Evolutionary conservation across 2,888 invertebrate species (phyloP).

Genomic region (Athripsodes cinereus): DNA sequence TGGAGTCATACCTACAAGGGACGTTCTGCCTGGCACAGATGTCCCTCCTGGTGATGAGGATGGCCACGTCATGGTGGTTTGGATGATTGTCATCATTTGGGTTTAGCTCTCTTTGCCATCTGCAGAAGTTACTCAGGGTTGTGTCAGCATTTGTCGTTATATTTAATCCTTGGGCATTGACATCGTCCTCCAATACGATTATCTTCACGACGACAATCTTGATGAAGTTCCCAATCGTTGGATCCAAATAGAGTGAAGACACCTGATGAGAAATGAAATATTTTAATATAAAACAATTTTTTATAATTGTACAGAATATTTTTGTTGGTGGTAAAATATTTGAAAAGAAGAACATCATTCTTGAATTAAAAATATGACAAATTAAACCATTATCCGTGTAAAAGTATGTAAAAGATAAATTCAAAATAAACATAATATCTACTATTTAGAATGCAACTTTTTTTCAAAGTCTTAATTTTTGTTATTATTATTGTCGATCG

Average conservation of each 20-base stretch:
- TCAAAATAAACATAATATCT: too few relatives aligned
- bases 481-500: too few relatives aligned
- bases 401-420: too few relatives aligned
- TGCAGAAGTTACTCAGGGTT: conserved; percentile 79
- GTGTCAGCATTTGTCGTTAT: conserved; percentile 76
- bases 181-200: conserved; percentile 63
- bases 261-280: conserved; percentile 42
- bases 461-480: too few relatives aligned
- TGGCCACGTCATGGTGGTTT: conserved; percentile 85
- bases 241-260: conserved; percentile 77
- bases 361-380: too few relatives aligned
- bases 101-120: conserved; percentile 74
- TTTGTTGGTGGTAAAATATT: too few relatives aligned
- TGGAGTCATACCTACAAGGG: conserved; percentile 45
- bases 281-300: background rate
- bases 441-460: too few relatives aligned
- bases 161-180: conserved; percentile 56
- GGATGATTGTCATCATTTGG: conserved; percentile 72
- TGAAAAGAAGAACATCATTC: too few relatives aligned
- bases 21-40: conserved; percentile 58
- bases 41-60: conserved; percentile 74
- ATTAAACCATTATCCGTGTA: too few relatives aligned
- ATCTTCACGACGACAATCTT: conserved; percentile 86
- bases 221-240: conserved; percentile 84
- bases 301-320: background rate